A percentile compares a stretch with the other conserved stretches of the same genome.
These are phyloP conservation scores for Lanius collurio DNA, from an alignment of 2,113 vertebrate genomes.

Conservation along the genomic window DNA sequence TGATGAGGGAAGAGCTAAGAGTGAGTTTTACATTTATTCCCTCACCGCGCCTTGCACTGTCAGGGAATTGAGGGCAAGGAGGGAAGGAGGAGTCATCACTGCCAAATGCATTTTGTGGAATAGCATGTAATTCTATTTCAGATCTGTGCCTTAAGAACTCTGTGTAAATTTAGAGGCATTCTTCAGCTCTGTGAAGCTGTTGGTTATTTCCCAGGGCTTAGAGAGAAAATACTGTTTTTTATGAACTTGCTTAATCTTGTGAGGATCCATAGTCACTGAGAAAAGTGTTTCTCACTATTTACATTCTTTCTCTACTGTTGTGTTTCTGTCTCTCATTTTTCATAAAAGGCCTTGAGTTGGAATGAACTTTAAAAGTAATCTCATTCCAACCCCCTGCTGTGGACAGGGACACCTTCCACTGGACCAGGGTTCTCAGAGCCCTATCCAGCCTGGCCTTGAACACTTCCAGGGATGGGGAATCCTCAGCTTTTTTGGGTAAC, in stretches of 20 bases:
- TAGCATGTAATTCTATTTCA: neutral
- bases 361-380: neutral
- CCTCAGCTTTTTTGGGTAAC: neutral
- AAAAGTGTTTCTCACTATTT: neutral
- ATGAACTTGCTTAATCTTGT: neutral
- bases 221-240: neutral
- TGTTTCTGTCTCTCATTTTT: neutral
- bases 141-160: neutral
- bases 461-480: neutral
- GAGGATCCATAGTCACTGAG: neutral
- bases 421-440: neutral
- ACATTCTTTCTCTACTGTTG: neutral
- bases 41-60: rapidly evolving
- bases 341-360: neutral
- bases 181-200: neutral
- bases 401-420: neutral
- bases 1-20: neutral
- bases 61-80: neutral
- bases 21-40: neutral
- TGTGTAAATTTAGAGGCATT: neutral
- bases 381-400: neutral
- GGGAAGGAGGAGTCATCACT: neutral
- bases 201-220: neutral
- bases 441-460: neutral
- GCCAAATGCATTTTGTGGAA: neutral